Evolutionary conservation across 2,113 vertebrate genomes (phyloP).

Genomic region (Semnornis frantzii): DNA sequence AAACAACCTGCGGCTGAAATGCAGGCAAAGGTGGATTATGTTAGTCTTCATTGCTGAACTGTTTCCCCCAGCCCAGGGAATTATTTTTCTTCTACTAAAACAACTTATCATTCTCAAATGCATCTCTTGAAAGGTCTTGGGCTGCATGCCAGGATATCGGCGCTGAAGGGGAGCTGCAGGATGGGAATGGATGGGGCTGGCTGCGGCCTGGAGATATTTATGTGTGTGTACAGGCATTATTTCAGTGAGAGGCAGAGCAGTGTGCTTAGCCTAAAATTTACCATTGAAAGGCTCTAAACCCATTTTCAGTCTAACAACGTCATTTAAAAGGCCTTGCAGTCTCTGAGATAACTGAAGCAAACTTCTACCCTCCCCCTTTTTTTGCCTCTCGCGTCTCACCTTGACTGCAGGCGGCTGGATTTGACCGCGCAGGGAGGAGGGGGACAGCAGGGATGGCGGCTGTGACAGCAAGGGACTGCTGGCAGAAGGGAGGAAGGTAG

Average conservation of each 20-base stretch:
- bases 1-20: neutral
- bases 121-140: constrained; percentile 6
- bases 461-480: neutral
- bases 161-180: neutral
- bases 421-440: neutral
- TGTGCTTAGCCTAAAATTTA: neutral
- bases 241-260: neutral
- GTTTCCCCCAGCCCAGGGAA: neutral
- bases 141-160: neutral
- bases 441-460: neutral
- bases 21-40: neutral
- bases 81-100: neutral
- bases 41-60: neutral
- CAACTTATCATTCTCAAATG: neutral
- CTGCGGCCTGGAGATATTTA: constrained; percentile 34
- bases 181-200: neutral
- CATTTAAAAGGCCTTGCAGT: neutral
- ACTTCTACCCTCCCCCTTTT: neutral
- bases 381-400: neutral
- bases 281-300: neutral
- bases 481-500: neutral
- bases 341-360: neutral
- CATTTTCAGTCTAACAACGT: neutral
- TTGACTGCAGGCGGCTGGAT: neutral
- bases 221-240: neutral